Conservation (phyloP, 1,140 invertebrate species). For the Macrobrachium nipponense region DNA sequence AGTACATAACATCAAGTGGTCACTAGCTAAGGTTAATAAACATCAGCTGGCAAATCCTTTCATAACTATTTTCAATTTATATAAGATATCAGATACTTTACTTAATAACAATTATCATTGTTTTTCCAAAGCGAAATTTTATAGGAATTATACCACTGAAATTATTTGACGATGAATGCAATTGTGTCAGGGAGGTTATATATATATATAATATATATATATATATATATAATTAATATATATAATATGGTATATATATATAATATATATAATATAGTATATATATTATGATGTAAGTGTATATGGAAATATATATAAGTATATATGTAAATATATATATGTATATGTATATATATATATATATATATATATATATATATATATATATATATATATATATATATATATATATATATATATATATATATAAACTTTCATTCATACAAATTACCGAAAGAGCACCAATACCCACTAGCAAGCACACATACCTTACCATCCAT, state of each 20-base stretch:
- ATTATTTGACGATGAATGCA: too few relatives aligned
- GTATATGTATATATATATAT: conserved; percentile 1
- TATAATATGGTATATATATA: conserved; percentile 4
- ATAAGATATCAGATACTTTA: not conserved
- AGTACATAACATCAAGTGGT: too few relatives aligned
- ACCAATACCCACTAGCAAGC: too few relatives aligned
- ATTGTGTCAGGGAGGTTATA: not conserved
- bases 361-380: conserved; percentile 24
- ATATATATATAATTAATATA: not conserved
- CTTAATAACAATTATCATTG: too few relatives aligned
- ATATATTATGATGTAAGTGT: too few relatives aligned
- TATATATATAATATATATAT: not conserved
- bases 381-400: conserved; percentile 1
- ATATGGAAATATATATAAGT: conserved; percentile 15
- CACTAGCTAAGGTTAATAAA: too few relatives aligned
- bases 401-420: conserved; percentile 12
- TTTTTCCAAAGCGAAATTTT: not conserved
- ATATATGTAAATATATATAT: conserved; percentile 4
- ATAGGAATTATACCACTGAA: not conserved
- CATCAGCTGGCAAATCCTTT: too few relatives aligned
- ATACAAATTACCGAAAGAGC: not conserved
- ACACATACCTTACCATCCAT: too few relatives aligned
- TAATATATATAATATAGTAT: conserved; percentile 7
- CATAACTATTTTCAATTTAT: not conserved
- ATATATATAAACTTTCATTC: not conserved